Conservation (phyloP, 2,888 invertebrate species). For the Busseola fusca region DNA sequence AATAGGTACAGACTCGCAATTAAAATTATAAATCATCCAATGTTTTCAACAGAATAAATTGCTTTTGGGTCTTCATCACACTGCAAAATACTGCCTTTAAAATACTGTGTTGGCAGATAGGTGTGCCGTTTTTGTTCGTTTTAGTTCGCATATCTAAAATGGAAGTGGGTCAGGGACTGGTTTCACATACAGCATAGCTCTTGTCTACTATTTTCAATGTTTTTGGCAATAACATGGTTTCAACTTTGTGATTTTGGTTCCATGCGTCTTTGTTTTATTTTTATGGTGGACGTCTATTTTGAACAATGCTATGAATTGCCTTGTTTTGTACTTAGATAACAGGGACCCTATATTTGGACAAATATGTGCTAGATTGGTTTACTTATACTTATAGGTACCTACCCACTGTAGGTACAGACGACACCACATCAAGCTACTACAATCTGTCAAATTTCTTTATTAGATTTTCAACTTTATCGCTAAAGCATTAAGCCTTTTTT, state of each 20-base stretch:
- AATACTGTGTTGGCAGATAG: slow-evolving; percentile 60
- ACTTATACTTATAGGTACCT: no score
- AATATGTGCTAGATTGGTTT: not conserved
- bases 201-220: slow-evolving; percentile 49
- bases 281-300: slow-evolving; percentile 21
- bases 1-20: slow-evolving; percentile 1
- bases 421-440: no score
- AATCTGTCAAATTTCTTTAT: no score
- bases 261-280: slow-evolving; percentile 50
- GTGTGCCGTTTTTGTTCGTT: slow-evolving; percentile 55
- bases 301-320: not conserved
- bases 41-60: slow-evolving; percentile 41
- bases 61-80: slow-evolving; percentile 29
- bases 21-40: slow-evolving; percentile 20
- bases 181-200: slow-evolving; percentile 40
- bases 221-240: slow-evolving; percentile 60
- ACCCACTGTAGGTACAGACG: no score
- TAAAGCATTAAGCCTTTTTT: no score
- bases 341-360: not conserved
- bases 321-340: slow-evolving; percentile 9
- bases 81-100: slow-evolving; percentile 45
- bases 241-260: slow-evolving; percentile 43
- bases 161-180: slow-evolving; percentile 61
- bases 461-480: no score
- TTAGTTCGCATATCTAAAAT: slow-evolving; percentile 52